Evolutionary conservation across 2,113 vertebrate species (phyloP), one percentile per base, ranked within the genome.

Genomic region (Geothlypis trichas): DNA sequence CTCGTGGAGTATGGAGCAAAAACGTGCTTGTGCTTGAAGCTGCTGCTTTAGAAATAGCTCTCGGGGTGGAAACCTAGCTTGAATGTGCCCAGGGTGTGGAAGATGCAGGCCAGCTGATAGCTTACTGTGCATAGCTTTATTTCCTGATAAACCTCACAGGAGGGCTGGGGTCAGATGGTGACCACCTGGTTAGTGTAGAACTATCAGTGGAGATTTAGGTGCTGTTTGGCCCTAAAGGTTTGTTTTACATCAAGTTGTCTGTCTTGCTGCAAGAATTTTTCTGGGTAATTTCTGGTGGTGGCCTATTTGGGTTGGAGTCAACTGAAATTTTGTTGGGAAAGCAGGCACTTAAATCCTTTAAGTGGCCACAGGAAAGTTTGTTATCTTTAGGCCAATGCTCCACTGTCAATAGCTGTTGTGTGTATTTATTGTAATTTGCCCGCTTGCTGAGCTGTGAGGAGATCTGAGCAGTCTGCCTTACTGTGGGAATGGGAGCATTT

Each of bases 1-100:
- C 10, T 28, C 0, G 20, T 5, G 3, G 26, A 8, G 11, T 12
- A 1, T 0, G 1, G 54, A 13, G 54, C 18, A 7, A 17, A 78
- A 79, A 21, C 1, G 3, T 23, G 35, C 66, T 75, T 37, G 57
- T 46, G 55, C 65, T 57, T 26, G 55, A 13, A 57, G 11, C 24
- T 37, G 27, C 20, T 31, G 54, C 10, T 0, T 69, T 86, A n/a
- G 39, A 68, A 42, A 33, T 21, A 13, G 35, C 26, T 71, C 26
- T 26, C 10, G 59, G 55, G 13, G 5, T 78, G 57, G 8, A 13
- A 63, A 39, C 14, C 7, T 19, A 1, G 35, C 0, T 1, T 10
- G 26, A 12, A 26, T 10, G 52, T 2, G 1, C 4, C 4, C 5
- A 6, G 42, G 22, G 51, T 10, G 72, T 30, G 62, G 22, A 30